These are phyloP conservation scores for Hippocampus zosterae DNA, from an alignment of 2,113 vertebrate genomes.

Conservation along the genomic window DNA sequence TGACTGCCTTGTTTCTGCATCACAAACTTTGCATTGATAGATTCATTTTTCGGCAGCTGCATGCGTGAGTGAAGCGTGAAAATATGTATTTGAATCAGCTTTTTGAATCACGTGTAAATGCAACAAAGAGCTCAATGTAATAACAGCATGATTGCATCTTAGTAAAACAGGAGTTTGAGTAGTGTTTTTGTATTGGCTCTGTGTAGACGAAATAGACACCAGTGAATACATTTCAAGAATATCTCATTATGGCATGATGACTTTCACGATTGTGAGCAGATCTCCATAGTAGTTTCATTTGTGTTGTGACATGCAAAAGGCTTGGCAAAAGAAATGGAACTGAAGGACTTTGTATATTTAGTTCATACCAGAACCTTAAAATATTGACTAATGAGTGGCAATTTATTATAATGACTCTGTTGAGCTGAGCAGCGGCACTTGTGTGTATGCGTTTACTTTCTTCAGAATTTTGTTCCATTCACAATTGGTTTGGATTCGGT, in stretches of 20 bases:
- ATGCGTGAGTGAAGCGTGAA: conserved; percentile 13
- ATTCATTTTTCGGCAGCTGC: conserved; percentile 1
- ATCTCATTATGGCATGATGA: background rate
- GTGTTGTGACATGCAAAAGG: background rate
- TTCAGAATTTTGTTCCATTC: background rate
- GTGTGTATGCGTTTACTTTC: background rate
- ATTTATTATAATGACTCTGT: background rate
- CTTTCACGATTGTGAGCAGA: background rate
- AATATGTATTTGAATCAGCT: conserved; percentile 3
- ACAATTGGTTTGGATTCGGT: conserved; percentile 7
- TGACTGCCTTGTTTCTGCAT: conserved; percentile 44
- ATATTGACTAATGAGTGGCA: background rate
- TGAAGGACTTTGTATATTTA: background rate
- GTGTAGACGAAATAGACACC: background rate
- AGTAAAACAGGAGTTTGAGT: background rate
- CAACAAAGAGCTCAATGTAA: conserved; percentile 2
- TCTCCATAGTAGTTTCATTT: background rate
- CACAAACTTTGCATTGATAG: conserved; percentile 29
- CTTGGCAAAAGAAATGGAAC: background rate
- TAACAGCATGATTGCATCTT: background rate
- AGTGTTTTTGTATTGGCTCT: background rate
- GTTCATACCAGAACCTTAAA: background rate
- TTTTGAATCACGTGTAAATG: conserved; percentile 8
- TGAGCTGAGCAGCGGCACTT: background rate
- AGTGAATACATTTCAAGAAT: background rate